A percentile compares a stretch with the other conserved stretches of the same genome.
phyloP scores from a whole-genome alignment of 2,797 vertebrate species.

The Brotula barbata region DNA sequence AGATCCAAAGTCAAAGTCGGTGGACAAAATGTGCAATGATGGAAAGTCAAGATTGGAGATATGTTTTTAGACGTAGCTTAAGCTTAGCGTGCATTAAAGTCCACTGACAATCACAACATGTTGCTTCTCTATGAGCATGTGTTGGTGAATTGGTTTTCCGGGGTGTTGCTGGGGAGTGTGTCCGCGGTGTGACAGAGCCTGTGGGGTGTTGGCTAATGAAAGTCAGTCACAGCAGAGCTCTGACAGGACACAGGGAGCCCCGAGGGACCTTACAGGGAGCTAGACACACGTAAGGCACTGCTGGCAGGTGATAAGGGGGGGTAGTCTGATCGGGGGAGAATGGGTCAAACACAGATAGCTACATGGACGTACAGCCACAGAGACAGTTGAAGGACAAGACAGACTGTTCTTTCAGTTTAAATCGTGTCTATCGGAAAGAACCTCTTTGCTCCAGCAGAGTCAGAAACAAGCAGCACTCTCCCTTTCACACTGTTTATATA shows the following conservation, averaged over 20 bases:
- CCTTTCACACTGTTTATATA: too few relatives aligned
- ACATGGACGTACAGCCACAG: constrained; percentile 35
- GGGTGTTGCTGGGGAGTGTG: constrained; percentile 50
- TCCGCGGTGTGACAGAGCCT: constrained; percentile 62
- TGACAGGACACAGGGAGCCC: constrained; percentile 68
- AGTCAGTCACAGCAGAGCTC: constrained; percentile 65
- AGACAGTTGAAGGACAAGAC: constrained; percentile 31
- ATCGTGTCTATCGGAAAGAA: constrained; percentile 1
- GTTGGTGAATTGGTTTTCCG: constrained; percentile 25
- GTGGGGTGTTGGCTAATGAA: constrained; percentile 71
- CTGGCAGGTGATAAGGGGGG: constrained; percentile 47
- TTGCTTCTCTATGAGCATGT: constrained; percentile 28
- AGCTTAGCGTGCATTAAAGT: too few relatives aligned
- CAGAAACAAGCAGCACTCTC: too few relatives aligned
- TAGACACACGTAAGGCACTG: constrained; percentile 39
- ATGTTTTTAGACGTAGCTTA: too few relatives aligned
- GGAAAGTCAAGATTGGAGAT: too few relatives aligned
- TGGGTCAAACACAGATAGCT: background rate
- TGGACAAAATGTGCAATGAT: too few relatives aligned
- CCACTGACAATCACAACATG: constrained; percentile 1
- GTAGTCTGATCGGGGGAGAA: constrained; percentile 36
- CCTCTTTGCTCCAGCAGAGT: too few relatives aligned
- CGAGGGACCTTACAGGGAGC: constrained; percentile 49
- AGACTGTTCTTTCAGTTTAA: background rate
- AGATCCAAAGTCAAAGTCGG: background rate